Evolutionary conservation across 2,797 vertebrate genomes (phyloP), one percentile per base, ranked within the genome.

Genomic region (Morelia viridis): DNA sequence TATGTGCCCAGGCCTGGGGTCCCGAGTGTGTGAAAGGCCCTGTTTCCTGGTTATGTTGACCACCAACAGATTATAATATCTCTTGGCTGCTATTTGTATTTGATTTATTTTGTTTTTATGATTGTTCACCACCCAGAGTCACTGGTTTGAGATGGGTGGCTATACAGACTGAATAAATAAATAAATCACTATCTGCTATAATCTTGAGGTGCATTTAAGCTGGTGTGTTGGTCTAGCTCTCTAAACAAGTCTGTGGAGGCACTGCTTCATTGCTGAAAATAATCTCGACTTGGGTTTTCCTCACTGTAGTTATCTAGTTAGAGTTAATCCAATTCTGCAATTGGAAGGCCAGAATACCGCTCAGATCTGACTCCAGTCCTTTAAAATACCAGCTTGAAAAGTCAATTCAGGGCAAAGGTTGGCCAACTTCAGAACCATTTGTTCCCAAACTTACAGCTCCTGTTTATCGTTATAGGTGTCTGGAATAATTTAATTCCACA

Each of bases 371-470:
- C 8, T 19, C 87, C 5, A 2, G 5, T n/a, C 87, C 46, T 68
- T 68, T 53, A 89, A 89, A 68, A 68, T 56, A 89, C 28, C 46
- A 56, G 5, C 28, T 31, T 24, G 62, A 31, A 31, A 53, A 89
- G 15, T 89, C 62, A 89, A 11, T 22, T n/a, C n/a, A 68, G 62
- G 46, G 8, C 60, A 76, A 50, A 91, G 92, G 60, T 89, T 94
- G 91, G 62, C 89, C 80, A 58, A 15, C 85, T 90, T 94, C 46
- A 41, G 17, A 95, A 92, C 93, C 92, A 64, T 31, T 22, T 90
- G 24, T 64, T 92, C 83, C 84, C 90, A 91, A 95, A 87, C 58
- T 92, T 85, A 3, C 62, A 91, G 89, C 41, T 61, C 24, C 92
- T 88, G 62, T 76, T 61, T 65, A 0, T 31, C 5, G 0, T 50